These are phyloP conservation scores for Cyclopterus lumpus DNA, from an alignment of 2,797 vertebrate species.

Conservation along the genomic window DNA sequence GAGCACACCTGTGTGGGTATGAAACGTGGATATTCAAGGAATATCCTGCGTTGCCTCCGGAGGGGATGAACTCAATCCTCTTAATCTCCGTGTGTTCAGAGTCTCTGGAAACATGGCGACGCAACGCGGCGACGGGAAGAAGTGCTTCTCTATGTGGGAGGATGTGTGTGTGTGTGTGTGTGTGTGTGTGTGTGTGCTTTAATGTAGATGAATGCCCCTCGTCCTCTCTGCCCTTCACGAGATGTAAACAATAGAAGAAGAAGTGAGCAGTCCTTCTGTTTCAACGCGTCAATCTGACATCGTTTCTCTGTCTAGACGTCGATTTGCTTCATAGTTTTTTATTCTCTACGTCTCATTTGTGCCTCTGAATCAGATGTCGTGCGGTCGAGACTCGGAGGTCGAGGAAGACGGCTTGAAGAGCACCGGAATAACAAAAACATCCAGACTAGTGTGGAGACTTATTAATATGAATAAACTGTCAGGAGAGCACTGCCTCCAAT, in stretches of 20 bases:
- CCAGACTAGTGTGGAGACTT: conserved; percentile 20
- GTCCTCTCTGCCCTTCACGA: not conserved
- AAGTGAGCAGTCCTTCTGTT: not conserved
- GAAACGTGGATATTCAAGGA: not conserved
- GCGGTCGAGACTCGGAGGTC: conserved; percentile 6
- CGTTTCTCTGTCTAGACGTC: conserved; percentile 34
- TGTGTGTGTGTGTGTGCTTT: not conserved
- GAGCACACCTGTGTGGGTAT: too few species aligned
- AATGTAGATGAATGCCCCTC: not conserved
- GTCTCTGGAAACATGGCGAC: not conserved
- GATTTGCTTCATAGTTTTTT: conserved; percentile 6
- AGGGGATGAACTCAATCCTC: not conserved
- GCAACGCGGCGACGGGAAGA: not conserved
- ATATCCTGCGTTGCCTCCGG: not conserved
- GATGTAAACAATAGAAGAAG: not conserved
- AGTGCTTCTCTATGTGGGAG: conserved; percentile 3
- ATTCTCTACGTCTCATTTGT: not conserved
- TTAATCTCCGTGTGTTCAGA: conserved; percentile 8
- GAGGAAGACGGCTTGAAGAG: conserved; percentile 24
- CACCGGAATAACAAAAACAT: conserved; percentile 29
- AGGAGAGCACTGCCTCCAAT: not conserved
- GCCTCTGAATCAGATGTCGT: conserved; percentile 17
- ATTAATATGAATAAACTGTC: not conserved
- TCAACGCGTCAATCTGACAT: conserved; percentile 1
- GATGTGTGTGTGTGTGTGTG: conserved; percentile 1